Conservation (phyloP, 2,113 vertebrate genomes). For the Meriones unguiculatus region DNA sequence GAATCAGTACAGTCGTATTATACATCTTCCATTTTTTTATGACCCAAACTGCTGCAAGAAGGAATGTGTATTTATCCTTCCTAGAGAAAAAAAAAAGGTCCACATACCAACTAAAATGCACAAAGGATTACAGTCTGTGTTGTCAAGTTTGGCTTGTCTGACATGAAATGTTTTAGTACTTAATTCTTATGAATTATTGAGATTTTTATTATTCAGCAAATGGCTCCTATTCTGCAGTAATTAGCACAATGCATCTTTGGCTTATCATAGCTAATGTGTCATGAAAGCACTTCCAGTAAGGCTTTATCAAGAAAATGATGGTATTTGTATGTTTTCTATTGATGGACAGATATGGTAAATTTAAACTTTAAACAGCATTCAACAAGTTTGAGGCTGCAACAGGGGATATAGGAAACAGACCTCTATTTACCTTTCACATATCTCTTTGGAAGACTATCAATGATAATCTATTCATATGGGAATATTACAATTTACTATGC, state of each 20-base stretch:
- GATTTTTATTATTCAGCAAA: slow-evolving; percentile 87
- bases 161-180: slow-evolving; percentile 87
- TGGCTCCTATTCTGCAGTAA: slow-evolving; percentile 87
- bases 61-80: slow-evolving; percentile 86
- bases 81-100: slow-evolving; percentile 85
- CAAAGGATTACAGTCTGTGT: slow-evolving; percentile 84
- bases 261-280: slow-evolving; percentile 85
- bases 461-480: neutral
- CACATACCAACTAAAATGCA: slow-evolving; percentile 85
- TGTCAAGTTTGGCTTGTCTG: slow-evolving; percentile 82
- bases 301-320: slow-evolving; percentile 73
- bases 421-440: neutral
- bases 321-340: slow-evolving; percentile 76
- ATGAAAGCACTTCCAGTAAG: slow-evolving; percentile 74
- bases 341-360: slow-evolving; percentile 52
- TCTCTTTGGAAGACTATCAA: slow-evolving; percentile 32
- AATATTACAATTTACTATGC: neutral
- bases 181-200: slow-evolving; percentile 89
- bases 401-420: rapidly evolving
- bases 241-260: slow-evolving; percentile 87
- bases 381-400: slow-evolving; percentile 19
- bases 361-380: slow-evolving; percentile 27
- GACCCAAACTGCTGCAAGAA: slow-evolving; percentile 82
- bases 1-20: slow-evolving; percentile 82
- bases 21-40: slow-evolving; percentile 86